Conservation (phyloP, 2,888 invertebrate species). For the Empis stercorea region DNA sequence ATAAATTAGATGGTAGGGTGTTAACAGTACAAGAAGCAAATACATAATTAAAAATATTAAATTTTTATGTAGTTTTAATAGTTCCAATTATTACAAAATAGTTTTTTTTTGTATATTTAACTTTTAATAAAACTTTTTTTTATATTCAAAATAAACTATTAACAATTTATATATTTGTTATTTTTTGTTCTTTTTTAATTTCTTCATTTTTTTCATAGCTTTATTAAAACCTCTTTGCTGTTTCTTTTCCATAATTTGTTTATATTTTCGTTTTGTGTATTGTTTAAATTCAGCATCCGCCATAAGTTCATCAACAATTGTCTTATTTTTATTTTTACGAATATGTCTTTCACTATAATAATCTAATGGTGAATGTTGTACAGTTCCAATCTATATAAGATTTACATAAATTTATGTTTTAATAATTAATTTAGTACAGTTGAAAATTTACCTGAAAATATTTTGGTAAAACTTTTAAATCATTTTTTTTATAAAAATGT, state of each 20-base stretch:
- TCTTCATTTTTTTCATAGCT: slow-evolving; percentile 60
- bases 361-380: slow-evolving; percentile 75
- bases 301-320: slow-evolving; percentile 86
- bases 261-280: slow-evolving; percentile 68
- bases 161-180: too few relatives aligned
- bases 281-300: slow-evolving; percentile 76
- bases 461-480: slow-evolving; percentile 74
- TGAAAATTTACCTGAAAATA: slow-evolving; percentile 65
- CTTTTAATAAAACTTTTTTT: too few relatives aligned
- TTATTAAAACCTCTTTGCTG: slow-evolving; percentile 57
- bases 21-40: slow-evolving; percentile 47
- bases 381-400: slow-evolving; percentile 59
- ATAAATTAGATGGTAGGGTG: slow-evolving; percentile 55
- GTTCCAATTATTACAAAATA: too few relatives aligned
- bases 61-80: too few relatives aligned
- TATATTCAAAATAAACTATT: too few relatives aligned
- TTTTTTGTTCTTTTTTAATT: slow-evolving; percentile 33
- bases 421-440: slow-evolving; percentile 6
- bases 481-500: slow-evolving; percentile 89
- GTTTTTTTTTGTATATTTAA: too few relatives aligned
- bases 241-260: slow-evolving; percentile 55
- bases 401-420: slow-evolving; percentile 1
- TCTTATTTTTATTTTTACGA: slow-evolving; percentile 74
- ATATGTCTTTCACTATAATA: slow-evolving; percentile 73
- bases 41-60: neutral